Base-by-base conservation (phyloP, 2,888 invertebrate species). In the Ophonus ardosiacus region DNA sequence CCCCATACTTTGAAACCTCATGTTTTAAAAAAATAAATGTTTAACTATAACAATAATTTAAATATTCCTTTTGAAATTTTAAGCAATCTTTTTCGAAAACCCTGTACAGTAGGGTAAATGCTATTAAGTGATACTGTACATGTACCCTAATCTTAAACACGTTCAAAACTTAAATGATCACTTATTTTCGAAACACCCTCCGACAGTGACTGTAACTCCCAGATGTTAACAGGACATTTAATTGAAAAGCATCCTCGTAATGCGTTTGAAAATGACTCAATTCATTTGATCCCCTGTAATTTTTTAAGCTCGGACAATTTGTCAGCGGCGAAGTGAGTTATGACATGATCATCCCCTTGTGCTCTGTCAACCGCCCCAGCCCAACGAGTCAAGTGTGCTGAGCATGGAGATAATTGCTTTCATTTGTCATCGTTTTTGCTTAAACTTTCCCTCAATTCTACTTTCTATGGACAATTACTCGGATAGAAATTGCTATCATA, bases 351-450 rank as follows among this genome's bases (percentile, higher is more conserved):
- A 83, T 83, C 83, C 74, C 83, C 61, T 78, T 57, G 56, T 24
- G 51, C 40, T 71, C 57, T 38, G 43, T 76, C 51, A 24, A 38
- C 76, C 61, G 71, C 51, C 83, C 76, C 61, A 51, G 5, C 31
- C 5, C 59, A 24, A 7, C 74, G 74, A 40, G 59, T 15, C 56
- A 21, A 76, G 31, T 61, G 84, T 78, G 84, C 78, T 78, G 65
- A 78, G 84, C 78, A 71, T 85, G 80, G 68, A 85, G 79, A 85
- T 85, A 85, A 85, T 85, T 85, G 80, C 85, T 59, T 80, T 80
- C 85, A 85, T 85, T 85, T 85, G 68, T 85, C 85, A 85, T 80
- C 85, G 84, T 84, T 84, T 84, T 84, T 84, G 78, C 84, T 78
- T 84, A 61, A 61, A 84, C 21, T 21, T 31, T 78, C 63, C 84